Evolutionary conservation across 2,113 vertebrate genomes (phyloP), one percentile per base, ranked within the genome.

Genomic region (Puntigrus tetrazona): DNA sequence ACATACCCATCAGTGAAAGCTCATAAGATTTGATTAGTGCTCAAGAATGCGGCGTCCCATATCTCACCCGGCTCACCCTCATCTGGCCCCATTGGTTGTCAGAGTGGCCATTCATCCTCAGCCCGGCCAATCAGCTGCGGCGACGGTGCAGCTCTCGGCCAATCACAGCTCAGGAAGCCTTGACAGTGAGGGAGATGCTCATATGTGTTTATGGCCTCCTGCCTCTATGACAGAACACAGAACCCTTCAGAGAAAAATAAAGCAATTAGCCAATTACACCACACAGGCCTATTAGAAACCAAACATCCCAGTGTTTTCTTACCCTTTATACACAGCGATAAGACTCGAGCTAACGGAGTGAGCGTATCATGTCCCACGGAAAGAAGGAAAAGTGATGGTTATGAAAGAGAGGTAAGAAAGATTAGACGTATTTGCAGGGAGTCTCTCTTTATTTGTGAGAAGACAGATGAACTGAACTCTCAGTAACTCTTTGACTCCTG

Each of bases 181-280:
- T 89, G 92, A 93, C 90, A 90, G 88, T 89, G 90, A 92, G 86
- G 82, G 88, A 93, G 91, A 91, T 89, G 90, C 89, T 92, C 87
- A 89, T 87, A 91, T 63, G 83, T 93, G 92, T 94, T 94, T 94
- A 91, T 91, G 92, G 86, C 86, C 88, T 92, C 90, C 92, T 92
- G 93, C 88, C 92, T 88, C 87, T 61, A 85, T 92, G 94, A 95
- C 80, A 90, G 41, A 94, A 94, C 94, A 88, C 94, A 95, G 94
- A 94, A 85, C 92, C 88, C 91, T 78, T 75, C 67, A 82, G 77
- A 84, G 73, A 91, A 92, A 92, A 93, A 94, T 88, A 84, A 93
- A 94, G 92, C 92, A 94, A 94, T 95, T 94, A 94, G 93, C 93
- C 92, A 94, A 93, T 94, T 94, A 94, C 90, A 94, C 89, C 87